Conservation (phyloP, 2,888 invertebrate species). For the Dicyrtomina minuta region DNA sequence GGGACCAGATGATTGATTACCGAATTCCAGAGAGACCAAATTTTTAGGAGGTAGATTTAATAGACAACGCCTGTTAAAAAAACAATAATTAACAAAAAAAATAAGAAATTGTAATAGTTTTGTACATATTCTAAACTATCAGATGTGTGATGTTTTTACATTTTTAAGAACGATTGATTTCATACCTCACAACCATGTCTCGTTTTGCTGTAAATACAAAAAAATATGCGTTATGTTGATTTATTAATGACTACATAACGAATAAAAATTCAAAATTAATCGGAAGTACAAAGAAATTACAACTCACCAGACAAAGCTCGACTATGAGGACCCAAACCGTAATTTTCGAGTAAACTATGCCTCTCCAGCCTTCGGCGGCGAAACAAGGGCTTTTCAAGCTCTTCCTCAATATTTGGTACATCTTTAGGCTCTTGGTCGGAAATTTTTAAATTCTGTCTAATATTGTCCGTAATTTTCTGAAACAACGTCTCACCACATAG, state of each 20-base stretch:
- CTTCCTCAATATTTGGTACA: conserved; percentile 54
- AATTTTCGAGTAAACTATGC: conserved; percentile 40
- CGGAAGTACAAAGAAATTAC: too few relatives aligned
- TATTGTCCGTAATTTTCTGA: conserved; percentile 56
- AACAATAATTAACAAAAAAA: conserved; percentile 7
- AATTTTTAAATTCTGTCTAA: conserved; percentile 35
- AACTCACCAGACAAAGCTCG: conserved; percentile 75
- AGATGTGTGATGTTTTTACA: neutral
- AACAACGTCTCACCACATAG: conserved; percentile 72
- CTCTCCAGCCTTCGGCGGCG: conserved; percentile 38
- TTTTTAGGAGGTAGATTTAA: conserved; percentile 48
- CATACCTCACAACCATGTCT: conserved; percentile 68
- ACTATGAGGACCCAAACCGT: conserved; percentile 68
- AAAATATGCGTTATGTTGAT: too few relatives aligned
- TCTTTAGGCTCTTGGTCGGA: conserved; percentile 22
- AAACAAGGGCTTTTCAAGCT: conserved; percentile 40
- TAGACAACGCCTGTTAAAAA: conserved; percentile 43
- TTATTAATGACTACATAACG: too few relatives aligned
- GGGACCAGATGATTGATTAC: conserved; percentile 39
- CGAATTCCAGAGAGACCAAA: conserved; percentile 45
- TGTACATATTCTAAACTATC: neutral
- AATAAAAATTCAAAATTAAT: too few relatives aligned
- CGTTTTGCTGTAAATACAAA: too few relatives aligned
- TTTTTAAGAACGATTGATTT: neutral
- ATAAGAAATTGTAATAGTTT: neutral